phyloP scores from a whole-genome alignment of 1,140 invertebrate genomes.

The Drosophila tani region DNA sequence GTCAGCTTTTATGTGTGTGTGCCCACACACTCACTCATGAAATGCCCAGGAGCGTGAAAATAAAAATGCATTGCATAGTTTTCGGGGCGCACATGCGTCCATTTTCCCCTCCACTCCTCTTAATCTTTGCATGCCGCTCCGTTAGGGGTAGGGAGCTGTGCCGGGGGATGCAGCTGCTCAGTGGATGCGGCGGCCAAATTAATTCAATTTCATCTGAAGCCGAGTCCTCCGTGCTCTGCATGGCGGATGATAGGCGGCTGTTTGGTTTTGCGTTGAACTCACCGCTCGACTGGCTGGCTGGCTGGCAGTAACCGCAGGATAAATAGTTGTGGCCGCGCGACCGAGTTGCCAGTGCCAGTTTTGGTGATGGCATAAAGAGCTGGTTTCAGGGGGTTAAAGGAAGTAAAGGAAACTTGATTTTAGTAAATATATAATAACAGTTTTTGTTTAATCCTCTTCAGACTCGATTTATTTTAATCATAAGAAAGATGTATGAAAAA shows the following conservation, averaged over 20 bases:
- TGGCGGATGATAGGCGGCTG: slow-evolving; percentile 37
- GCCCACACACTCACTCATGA: background rate
- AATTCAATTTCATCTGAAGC: slow-evolving; percentile 64
- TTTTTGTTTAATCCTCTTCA: too few relatives aligned
- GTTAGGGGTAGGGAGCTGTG: slow-evolving; percentile 3
- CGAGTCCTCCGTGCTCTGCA: slow-evolving; percentile 38
- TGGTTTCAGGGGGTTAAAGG: background rate
- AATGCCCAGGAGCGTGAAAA: slow-evolving; percentile 30
- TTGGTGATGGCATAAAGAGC: background rate
- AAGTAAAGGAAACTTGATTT: background rate
- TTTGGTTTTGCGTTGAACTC: slow-evolving; percentile 27
- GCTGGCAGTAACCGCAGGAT: slow-evolving; percentile 24
- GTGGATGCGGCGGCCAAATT: slow-evolving; percentile 53
- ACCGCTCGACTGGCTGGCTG: slow-evolving; percentile 36
- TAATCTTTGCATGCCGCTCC: slow-evolving; percentile 43
- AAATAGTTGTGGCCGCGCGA: slow-evolving; percentile 15
- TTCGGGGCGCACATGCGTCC: slow-evolving; percentile 18
- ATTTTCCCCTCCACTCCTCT: slow-evolving; percentile 1
- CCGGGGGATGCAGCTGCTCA: slow-evolving; percentile 6
- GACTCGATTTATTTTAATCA: background rate
- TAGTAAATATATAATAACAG: background rate
- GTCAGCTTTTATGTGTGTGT: slow-evolving; percentile 2
- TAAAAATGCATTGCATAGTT: slow-evolving; percentile 47
- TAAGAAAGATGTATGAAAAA: background rate
- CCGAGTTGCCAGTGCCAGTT: slow-evolving; percentile 10